These are phyloP conservation scores for Valencia hispanica DNA, from an alignment of 2,797 vertebrate genomes.

Conservation along the genomic window DNA sequence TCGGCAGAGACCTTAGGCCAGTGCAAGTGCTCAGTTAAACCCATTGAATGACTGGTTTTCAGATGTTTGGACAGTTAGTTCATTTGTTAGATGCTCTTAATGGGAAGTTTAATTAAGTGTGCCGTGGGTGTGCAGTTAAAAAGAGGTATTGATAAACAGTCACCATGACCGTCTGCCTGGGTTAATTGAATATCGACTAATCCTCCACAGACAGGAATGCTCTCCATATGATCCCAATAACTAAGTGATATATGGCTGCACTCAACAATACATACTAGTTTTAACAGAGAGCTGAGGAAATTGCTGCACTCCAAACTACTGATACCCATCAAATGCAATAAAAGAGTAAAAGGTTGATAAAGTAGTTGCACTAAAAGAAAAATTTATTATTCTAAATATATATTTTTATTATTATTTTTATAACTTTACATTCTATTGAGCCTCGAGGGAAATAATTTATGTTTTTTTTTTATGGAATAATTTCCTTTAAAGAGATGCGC, in stretches of 20 bases:
- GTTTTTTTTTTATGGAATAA: no score
- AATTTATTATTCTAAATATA: not conserved
- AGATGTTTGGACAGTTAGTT: slow-evolving; percentile 61
- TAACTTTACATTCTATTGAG: no score
- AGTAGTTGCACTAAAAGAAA: not conserved
- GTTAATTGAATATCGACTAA: slow-evolving; percentile 84
- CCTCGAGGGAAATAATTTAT: no score
- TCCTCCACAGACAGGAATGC: slow-evolving; percentile 59
- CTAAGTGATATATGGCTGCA: slow-evolving; percentile 58
- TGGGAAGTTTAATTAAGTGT: slow-evolving; percentile 79
- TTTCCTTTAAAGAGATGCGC: no score
- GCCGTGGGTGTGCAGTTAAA: slow-evolving; percentile 67
- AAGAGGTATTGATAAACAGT: slow-evolving; percentile 79
- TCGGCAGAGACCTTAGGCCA: slow-evolving; percentile 10
- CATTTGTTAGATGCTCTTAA: slow-evolving; percentile 67
- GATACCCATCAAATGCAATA: slow-evolving; percentile 32
- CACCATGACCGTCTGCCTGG: slow-evolving; percentile 62
- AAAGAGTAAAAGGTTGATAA: not conserved
- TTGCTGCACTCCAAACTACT: slow-evolving; percentile 38
- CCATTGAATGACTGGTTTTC: slow-evolving; percentile 19
- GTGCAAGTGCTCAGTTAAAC: slow-evolving; percentile 8
- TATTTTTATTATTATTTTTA: no score
- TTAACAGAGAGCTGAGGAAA: slow-evolving; percentile 56
- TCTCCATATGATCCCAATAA: slow-evolving; percentile 61
- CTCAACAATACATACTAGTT: slow-evolving; percentile 60